A percentile compares a stretch with the other conserved stretches of the same genome.
Evolutionary conservation across 2,888 invertebrate species (phyloP).

Genomic region (Cataglyphis rosenhaueri): DNA sequence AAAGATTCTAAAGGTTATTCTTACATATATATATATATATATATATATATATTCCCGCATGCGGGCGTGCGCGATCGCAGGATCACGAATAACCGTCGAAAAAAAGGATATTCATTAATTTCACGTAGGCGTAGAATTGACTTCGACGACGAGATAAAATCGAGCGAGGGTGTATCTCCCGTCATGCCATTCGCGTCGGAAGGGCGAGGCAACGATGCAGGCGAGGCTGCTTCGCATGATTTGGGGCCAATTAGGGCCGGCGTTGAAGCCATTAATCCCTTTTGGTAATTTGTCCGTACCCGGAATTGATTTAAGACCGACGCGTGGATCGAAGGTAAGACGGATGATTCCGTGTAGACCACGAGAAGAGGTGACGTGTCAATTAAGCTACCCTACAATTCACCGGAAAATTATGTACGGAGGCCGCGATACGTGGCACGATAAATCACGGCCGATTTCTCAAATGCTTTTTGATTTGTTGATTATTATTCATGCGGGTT

Average conservation of each 20-base stretch:
- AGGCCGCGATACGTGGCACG: constrained; percentile 52
- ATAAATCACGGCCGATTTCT: constrained; percentile 66
- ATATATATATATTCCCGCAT: background rate
- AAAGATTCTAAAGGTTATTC: constrained; percentile 70
- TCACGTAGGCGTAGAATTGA: constrained; percentile 67
- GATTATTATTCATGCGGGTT: constrained; percentile 68
- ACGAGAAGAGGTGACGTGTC: constrained; percentile 75
- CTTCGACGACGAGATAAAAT: constrained; percentile 64
- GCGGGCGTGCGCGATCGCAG: constrained; percentile 20
- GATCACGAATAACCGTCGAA: constrained; percentile 47
- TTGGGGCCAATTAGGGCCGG: constrained; percentile 73
- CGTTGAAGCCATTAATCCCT: constrained; percentile 74
- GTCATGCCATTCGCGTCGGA: constrained; percentile 52
- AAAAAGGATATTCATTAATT: constrained; percentile 70
- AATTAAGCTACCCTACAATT: constrained; percentile 75
- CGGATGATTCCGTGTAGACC: constrained; percentile 65
- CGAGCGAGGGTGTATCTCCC: constrained; percentile 60
- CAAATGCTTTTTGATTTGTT: constrained; percentile 56
- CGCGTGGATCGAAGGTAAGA: constrained; percentile 73
- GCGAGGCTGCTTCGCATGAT: constrained; percentile 59
- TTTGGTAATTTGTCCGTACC: constrained; percentile 74
- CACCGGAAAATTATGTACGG: constrained; percentile 64
- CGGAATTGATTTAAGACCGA: constrained; percentile 77
- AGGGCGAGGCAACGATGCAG: constrained; percentile 59
- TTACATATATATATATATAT: background rate